Percentiles rank a stretch among this genome's conserved stretches.
phyloP scores from a whole-genome alignment of 2,113 vertebrate species.

The Cinclus mexicanus region DNA sequence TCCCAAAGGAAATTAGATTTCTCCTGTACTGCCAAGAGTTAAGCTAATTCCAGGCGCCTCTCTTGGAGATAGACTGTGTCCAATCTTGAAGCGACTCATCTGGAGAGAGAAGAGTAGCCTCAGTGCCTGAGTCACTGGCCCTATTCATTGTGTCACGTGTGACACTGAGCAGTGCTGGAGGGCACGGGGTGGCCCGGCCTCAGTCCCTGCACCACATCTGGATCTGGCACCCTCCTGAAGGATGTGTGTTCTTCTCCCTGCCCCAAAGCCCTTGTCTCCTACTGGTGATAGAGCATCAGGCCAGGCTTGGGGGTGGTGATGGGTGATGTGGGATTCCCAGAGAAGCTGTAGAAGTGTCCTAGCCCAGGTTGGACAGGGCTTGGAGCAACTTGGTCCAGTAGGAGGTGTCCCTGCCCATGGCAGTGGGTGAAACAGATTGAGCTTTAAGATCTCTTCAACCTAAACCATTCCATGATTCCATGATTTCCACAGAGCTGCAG shows the following conservation, averaged over 20 bases:
- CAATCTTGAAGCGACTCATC: neutral
- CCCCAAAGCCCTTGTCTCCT: neutral
- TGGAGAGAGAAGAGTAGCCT: neutral
- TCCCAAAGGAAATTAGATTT: constrained; percentile 36
- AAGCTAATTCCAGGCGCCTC: constrained; percentile 43
- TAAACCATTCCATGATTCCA: neutral
- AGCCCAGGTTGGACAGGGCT: neutral
- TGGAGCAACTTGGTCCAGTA: neutral
- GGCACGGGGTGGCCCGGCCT: accelerated
- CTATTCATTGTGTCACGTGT: neutral
- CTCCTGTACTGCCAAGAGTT: constrained; percentile 33
- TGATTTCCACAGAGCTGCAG: neutral
- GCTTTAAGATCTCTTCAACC: neutral
- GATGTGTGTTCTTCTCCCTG: neutral
- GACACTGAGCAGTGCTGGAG: neutral
- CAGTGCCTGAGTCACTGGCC: constrained; percentile 35
- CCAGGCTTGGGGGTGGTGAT: neutral
- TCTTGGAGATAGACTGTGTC: neutral
- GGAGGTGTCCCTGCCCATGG: neutral
- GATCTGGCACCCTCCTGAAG: accelerated
- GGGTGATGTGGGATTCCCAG: neutral
- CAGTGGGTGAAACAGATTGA: neutral
- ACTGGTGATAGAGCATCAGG: accelerated
- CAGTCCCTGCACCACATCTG: neutral
- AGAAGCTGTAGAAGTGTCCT: neutral